Percentiles rank a stretch among this genome's conserved stretches.
Conservation (phyloP, 1,140 invertebrate species). For the Drosophila sp. region DNA sequence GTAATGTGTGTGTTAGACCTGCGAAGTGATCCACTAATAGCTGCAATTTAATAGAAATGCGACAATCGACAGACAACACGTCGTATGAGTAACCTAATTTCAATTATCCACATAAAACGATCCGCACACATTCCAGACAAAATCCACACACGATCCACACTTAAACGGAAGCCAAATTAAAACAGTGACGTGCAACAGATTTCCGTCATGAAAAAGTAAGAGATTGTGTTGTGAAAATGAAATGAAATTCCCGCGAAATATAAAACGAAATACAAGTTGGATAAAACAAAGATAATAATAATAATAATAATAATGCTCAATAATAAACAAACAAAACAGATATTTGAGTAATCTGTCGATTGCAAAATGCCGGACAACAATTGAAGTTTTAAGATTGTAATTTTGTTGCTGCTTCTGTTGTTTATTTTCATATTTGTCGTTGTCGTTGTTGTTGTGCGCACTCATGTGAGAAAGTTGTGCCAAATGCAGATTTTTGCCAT, state of each 20-base stretch:
- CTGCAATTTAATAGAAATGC: slow-evolving; percentile 33
- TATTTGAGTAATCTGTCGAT: slow-evolving; percentile 46
- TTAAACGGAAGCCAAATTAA: slow-evolving; percentile 12
- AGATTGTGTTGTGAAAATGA: slow-evolving; percentile 19
- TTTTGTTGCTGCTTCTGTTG: slow-evolving; percentile 44
- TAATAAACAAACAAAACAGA: slow-evolving; percentile 75
- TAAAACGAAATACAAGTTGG: slow-evolving; percentile 21
- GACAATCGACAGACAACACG: slow-evolving; percentile 25
- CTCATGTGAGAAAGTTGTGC: slow-evolving; percentile 77
- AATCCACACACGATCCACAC: not conserved
- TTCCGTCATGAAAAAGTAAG: slow-evolving; percentile 17
- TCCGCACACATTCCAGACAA: not conserved
- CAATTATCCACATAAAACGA: not conserved
- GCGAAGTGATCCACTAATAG: slow-evolving; percentile 27
- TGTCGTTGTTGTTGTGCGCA: slow-evolving; percentile 42
- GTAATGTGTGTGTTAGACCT: not conserved
- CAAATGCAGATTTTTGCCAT: slow-evolving; percentile 71
- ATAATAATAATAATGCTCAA: slow-evolving; percentile 58
- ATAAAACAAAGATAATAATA: slow-evolving; percentile 13
- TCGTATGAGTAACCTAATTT: slow-evolving; percentile 57
- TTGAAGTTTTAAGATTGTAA: slow-evolving; percentile 57
- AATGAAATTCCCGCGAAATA: slow-evolving; percentile 35
- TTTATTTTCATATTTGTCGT: slow-evolving; percentile 27
- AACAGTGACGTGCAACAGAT: slow-evolving; percentile 28
- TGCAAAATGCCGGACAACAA: slow-evolving; percentile 59